Base-by-base conservation (phyloP, 1,140 invertebrate species). In the Augochlora pura region DNA sequence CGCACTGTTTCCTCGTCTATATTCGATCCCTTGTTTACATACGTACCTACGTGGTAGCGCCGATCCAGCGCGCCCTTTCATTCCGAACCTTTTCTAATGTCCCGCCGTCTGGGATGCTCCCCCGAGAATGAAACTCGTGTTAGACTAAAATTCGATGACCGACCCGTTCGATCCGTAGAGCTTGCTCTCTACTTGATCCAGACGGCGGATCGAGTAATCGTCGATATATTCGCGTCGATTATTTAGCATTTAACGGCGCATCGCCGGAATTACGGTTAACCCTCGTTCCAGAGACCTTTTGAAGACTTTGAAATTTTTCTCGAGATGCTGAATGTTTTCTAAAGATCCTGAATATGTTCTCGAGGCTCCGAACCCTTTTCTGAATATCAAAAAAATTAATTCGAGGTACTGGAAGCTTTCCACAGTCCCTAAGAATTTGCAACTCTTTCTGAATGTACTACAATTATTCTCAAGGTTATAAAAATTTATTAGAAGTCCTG, bases 1-100 rank as follows among this genome's bases (percentile, higher is more conserved):
- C 62, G 65, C 62, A 73, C 76, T 80, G 66, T 85, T 84, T 84
- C 46, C 83, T 32, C 64, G 27, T 75, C 86, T 77, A 59, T 71
- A 78, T 80, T 80, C 77, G 70, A 83, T 76, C 78, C 78, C 85
- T 87, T 87, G 85, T 87, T 87, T 87, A 87, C 85, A 87, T 86
- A 87, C 84, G 84, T 46, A 46, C 71, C 78, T 46, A 46, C 14
- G 10, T 14, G 10, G 42, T 46, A 46, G n/a, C 80, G 65, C 52
- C 52, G 76, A 77, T 77, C 77, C 65, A 4, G 14, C 67, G 32
- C 14, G 63, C 46, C 62, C 60, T 76, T 65, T 82, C 64, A 75
- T 79, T 39, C 46, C 16, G 25, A 46, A 69, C 63, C 65, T 69
- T 42, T 62, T n/a, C 49, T 23, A 39, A 60, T 42, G 27, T 67